Base-by-base conservation (phyloP, 2,797 vertebrate species). In the Lepus oiostolus region DNA sequence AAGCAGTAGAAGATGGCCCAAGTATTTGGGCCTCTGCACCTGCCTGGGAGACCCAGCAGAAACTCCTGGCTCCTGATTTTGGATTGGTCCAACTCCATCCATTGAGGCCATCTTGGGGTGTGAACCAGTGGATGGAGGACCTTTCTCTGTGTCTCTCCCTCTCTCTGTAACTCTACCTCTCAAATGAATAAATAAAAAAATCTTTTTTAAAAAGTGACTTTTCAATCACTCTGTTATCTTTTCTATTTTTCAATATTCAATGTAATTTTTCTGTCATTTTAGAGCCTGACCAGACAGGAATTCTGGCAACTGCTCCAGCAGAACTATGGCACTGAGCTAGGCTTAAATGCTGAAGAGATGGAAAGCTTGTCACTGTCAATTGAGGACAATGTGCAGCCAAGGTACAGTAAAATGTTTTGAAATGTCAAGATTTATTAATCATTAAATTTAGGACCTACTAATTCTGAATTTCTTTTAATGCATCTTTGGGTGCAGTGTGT, bases 291-390 rank as follows among this genome's bases (percentile, higher is more conserved):
- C 85, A 98, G 98, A 93, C 94, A 95, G 72, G 99, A 99, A 96
- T 98, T 99, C 92, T 99, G 99, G 99, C 99, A 99, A 94, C 98
- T 99, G 98, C 98, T 99, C 13, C 99, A 98, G 97, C 99, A 99
- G 98, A 99, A 99, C 97, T 99, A 99, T 99, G 99, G 99, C 87
- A 97, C 98, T 80, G 99, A 99, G 83, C 97, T 99, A 95, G 99
- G 99, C n/a, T 97, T 99, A 98, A 99, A 98, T 97, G 98, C 98
- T 10, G 99, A 99, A 83, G 99, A 99, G 94, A 99, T 99, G 99
- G 99, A 99, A 90, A 99, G 95, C 95, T 98, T 99, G 96, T 98
- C 98, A 88, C 95, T 98, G 1, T 98, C 98, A 0, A 91, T 98
- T 67, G 99, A 99, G 54, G 98, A 99, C 35, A 98, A 96, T 13